Conservation (phyloP, 2,888 invertebrate species). For the Eulithis testata region DNA sequence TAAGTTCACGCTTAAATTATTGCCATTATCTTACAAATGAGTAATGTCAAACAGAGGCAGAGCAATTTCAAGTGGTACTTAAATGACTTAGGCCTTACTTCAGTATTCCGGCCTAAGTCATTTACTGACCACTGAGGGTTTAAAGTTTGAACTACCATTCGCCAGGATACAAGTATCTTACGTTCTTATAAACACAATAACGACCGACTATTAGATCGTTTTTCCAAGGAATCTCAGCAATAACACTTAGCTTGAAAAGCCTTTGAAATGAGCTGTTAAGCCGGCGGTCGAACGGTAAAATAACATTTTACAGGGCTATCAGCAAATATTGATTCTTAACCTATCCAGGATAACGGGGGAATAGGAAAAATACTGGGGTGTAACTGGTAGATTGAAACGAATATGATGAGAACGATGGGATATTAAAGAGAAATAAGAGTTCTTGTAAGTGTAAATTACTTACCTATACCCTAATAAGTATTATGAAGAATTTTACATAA, state of each 20-base stretch:
- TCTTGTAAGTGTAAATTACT: too few relatives aligned
- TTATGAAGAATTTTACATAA: too few relatives aligned
- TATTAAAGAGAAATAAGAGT: too few relatives aligned
- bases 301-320: constrained; percentile 35
- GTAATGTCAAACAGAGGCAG: too few relatives aligned
- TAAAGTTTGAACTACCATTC: neutral
- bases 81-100: too few relatives aligned
- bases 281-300: constrained; percentile 28
- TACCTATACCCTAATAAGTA: too few relatives aligned
- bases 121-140: too few relatives aligned
- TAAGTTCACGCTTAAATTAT: too few relatives aligned
- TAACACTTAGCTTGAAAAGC: constrained; percentile 41
- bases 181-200: constrained; percentile 18
- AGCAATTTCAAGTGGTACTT: too few relatives aligned
- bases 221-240: constrained; percentile 34
- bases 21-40: too few relatives aligned
- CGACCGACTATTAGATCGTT: constrained; percentile 30
- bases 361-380: constrained; percentile 3
- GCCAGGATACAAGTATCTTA: constrained; percentile 1
- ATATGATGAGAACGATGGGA: too few relatives aligned
- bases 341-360: neutral
- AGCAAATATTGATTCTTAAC: constrained; percentile 38
- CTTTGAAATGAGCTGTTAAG: constrained; percentile 40
- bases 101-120: too few relatives aligned
- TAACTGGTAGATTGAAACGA: neutral